A percentile compares a stretch with the other conserved stretches of the same genome.
Conservation (phyloP, 2,113 vertebrate genomes). For the Miniopterus natalensis region DNA sequence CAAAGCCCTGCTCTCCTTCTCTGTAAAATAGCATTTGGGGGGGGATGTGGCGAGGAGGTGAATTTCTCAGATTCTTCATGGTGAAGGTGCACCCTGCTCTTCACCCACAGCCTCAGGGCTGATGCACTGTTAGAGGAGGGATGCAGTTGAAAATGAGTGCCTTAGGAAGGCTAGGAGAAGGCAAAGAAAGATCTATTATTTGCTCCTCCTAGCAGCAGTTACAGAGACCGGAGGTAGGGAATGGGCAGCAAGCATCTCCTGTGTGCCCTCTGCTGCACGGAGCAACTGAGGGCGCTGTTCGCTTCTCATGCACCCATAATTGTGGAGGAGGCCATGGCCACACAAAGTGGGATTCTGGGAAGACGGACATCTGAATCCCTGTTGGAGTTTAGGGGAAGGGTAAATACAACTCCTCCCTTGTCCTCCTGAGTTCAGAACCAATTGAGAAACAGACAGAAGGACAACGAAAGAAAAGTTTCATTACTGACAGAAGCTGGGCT, state of each 20-base stretch:
- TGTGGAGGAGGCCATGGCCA: neutral
- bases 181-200: neutral
- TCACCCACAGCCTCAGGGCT: neutral
- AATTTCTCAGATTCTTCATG: neutral
- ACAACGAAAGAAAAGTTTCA: neutral
- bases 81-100: neutral
- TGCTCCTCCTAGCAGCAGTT: neutral
- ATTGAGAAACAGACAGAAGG: neutral
- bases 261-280: neutral
- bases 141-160: neutral
- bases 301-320: neutral
- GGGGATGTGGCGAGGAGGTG: rapidly evolving
- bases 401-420: neutral
- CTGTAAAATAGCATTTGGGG: neutral
- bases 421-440: neutral
- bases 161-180: neutral
- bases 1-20: neutral
- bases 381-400: neutral
- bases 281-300: neutral
- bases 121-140: neutral
- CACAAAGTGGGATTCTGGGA: neutral
- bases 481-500: neutral
- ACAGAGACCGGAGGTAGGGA: neutral
- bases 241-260: neutral
- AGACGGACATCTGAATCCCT: neutral